phyloP scores from a whole-genome alignment of 2,888 invertebrate species.

The Orchestes rusci region DNA sequence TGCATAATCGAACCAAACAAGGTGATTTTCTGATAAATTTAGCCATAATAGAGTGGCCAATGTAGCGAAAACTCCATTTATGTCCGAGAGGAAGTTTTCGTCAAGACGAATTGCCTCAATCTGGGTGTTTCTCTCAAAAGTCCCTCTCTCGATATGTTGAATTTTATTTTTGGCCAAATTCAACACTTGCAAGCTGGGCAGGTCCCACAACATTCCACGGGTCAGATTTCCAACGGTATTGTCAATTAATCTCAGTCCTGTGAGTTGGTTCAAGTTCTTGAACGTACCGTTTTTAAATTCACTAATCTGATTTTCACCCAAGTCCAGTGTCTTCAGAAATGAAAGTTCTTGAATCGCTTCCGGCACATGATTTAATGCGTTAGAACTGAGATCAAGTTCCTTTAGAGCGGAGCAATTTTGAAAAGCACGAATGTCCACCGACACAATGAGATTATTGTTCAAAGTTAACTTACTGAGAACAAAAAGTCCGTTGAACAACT shows the following conservation, averaged over 20 bases:
- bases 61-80: constrained; percentile 83
- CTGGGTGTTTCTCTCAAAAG: constrained; percentile 73
- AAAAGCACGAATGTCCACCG: constrained; percentile 72
- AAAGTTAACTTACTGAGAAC: constrained; percentile 77
- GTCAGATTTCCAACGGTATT: constrained; percentile 83
- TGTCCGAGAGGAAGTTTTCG: constrained; percentile 80
- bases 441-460: constrained; percentile 77
- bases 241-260: constrained; percentile 79
- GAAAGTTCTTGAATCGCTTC: constrained; percentile 74
- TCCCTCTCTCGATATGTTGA: constrained; percentile 73
- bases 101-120: constrained; percentile 83
- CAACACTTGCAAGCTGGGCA: constrained; percentile 75
- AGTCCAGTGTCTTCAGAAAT: constrained; percentile 79
- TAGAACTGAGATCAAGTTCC: constrained; percentile 82
- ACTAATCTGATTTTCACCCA: constrained; percentile 87
- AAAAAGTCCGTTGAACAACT: constrained; percentile 76
- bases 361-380: constrained; percentile 74
- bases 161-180: constrained; percentile 88
- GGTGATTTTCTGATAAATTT: constrained; percentile 83
- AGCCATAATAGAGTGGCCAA: constrained; percentile 79
- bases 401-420: constrained; percentile 83
- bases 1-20: constrained; percentile 90
- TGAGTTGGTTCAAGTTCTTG: constrained; percentile 76
- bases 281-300: constrained; percentile 79
- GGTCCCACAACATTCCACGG: constrained; percentile 79